Conservation (phyloP, 2,888 invertebrate species). For the Flexamia atlantica region DNA sequence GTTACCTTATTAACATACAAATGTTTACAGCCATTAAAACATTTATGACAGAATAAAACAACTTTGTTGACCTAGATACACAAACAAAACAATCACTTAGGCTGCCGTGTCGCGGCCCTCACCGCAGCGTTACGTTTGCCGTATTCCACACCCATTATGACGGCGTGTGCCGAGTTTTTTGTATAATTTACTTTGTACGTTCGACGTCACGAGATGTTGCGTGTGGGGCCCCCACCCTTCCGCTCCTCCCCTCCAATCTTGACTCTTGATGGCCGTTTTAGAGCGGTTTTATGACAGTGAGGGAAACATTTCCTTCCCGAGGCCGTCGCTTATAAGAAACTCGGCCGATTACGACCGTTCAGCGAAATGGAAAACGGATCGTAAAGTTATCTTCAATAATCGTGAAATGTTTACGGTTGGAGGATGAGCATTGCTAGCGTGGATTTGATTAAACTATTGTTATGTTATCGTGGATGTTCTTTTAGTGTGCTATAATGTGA, state of each 20-base stretch:
- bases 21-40: no score
- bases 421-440: no score
- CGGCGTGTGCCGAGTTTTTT: constrained; percentile 41
- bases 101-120: constrained; percentile 9
- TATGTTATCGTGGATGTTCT: no score
- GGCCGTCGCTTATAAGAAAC: constrained; percentile 31
- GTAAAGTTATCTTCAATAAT: background rate
- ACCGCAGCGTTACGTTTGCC: constrained; percentile 17
- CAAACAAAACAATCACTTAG: constrained; percentile 27
- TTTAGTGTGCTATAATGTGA: no score
- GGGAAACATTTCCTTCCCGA: constrained; percentile 37
- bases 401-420: background rate
- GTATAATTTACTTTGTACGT: constrained; percentile 35
- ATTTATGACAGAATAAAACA: no score
- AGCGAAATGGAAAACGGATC: constrained; percentile 29
- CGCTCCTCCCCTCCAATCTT: background rate
- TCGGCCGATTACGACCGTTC: constrained; percentile 33
- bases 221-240: background rate
- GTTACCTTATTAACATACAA: no score
- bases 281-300: constrained; percentile 12
- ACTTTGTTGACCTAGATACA: no score
- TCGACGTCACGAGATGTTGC: constrained; percentile 1
- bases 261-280: constrained; percentile 10
- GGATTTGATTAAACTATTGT: no score
- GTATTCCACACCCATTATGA: constrained; percentile 34